Percentiles rank a stretch among this genome's conserved stretches.
These are phyloP conservation scores for Hemicentrotus pulcherrimus DNA, from an alignment of 35 echinoderm and acorn worm genomes.

Conservation along the genomic window DNA sequence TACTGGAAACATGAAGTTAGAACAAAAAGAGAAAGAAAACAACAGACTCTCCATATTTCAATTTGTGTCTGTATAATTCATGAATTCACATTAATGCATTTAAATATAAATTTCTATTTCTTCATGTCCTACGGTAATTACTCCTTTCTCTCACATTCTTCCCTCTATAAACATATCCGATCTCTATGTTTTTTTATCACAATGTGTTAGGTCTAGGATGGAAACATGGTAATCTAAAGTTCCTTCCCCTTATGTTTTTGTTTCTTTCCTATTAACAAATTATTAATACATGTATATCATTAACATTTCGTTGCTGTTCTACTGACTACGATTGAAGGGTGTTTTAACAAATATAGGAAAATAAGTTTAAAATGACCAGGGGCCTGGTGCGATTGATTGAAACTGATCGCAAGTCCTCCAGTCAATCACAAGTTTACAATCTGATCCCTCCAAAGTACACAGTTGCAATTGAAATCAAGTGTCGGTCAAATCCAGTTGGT, in stretches of 20 bases:
- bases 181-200: not conserved
- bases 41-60: too few relatives aligned
- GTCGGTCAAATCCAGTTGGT: too few relatives aligned
- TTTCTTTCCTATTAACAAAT: not conserved
- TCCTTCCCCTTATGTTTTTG: not conserved
- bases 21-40: too few relatives aligned
- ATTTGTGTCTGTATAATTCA: not conserved
- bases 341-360: not conserved
- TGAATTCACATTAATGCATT: not conserved
- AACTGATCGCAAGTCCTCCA: too few relatives aligned
- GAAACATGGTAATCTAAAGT: slow-evolving; percentile 31
- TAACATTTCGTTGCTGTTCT: slow-evolving; percentile 8
- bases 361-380: too few relatives aligned
- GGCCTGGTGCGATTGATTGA: too few relatives aligned
- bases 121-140: not conserved
- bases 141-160: not conserved
- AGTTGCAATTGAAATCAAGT: too few relatives aligned
- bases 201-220: slow-evolving; percentile 24
- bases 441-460: too few relatives aligned
- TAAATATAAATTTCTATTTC: not conserved
- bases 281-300: too few relatives aligned
- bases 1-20: too few relatives aligned
- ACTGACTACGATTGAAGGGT: not conserved
- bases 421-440: too few relatives aligned
- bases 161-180: not conserved